phyloP scores from a whole-genome alignment of 37 sponge, comb jelly and placozoan species.

The Halichondria panicea region DNA sequence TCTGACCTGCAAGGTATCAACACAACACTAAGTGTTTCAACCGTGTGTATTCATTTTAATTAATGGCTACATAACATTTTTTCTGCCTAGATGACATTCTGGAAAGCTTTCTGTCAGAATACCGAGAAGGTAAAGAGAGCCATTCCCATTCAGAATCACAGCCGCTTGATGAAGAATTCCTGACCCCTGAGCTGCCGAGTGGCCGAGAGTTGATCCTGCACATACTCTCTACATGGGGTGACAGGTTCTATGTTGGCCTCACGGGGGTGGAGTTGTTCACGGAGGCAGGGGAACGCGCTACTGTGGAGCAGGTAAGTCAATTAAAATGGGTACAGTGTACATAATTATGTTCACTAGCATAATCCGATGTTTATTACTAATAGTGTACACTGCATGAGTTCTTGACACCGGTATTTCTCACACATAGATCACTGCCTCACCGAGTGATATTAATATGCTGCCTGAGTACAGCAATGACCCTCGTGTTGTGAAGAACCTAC shows the following conservation, averaged over 20 bases:
- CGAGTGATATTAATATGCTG: constrained; percentile 91
- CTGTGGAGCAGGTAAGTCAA: constrained; percentile 53
- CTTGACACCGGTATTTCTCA: no score
- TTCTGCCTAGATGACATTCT: constrained; percentile 17
- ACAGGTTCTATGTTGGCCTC: constrained; percentile 93
- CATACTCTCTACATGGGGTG: constrained; percentile 94
- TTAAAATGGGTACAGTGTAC: no score
- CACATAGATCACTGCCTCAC: constrained; percentile 87
- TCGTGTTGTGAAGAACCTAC: constrained; percentile 81
- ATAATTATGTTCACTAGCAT: no score
- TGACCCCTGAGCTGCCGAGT: constrained; percentile 76
- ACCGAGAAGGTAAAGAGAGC: constrained; percentile 3
- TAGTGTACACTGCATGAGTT: not conserved
- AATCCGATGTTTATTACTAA: not conserved
- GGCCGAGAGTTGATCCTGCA: constrained; percentile 73
- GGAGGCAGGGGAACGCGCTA: constrained; percentile 61
- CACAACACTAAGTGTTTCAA: not conserved
- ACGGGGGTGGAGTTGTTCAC: constrained; percentile 94
- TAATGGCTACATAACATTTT: not conserved
- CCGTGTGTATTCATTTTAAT: not conserved
- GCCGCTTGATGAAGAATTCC: constrained; percentile 17
- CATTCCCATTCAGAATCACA: not conserved
- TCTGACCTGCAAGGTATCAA: constrained; percentile 23
- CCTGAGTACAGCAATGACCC: constrained; percentile 90
- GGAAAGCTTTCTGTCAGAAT: constrained; percentile 33